phyloP scores from a whole-genome alignment of 2,797 vertebrate genomes.

The Kryptopterus vitreolus region DNA sequence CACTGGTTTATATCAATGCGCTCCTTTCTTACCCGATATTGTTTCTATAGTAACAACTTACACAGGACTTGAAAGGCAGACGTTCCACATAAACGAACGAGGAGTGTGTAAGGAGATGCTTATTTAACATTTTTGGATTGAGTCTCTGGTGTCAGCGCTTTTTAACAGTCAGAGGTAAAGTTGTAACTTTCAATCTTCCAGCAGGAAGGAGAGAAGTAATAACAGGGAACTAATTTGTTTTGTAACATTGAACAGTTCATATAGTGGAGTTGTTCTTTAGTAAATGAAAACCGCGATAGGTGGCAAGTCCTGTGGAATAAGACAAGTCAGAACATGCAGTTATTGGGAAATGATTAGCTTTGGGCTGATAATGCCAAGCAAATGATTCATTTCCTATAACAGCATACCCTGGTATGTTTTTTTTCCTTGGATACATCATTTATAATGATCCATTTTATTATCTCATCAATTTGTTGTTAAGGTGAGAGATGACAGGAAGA shows the following conservation, averaged over 20 bases:
- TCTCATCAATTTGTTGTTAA: conserved; percentile 7
- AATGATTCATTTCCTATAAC: neutral
- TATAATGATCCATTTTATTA: conserved; percentile 11
- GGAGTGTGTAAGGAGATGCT: neutral
- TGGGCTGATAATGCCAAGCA: neutral
- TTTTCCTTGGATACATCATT: neutral
- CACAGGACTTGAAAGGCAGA: neutral
- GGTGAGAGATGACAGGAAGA: conserved; percentile 30
- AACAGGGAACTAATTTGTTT: neutral
- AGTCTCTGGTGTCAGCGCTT: conserved; percentile 16
- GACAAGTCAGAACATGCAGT: neutral
- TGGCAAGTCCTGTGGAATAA: neutral
- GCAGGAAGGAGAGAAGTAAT: neutral
- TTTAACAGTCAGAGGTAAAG: conserved; percentile 17
- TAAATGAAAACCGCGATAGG: too few relatives aligned
- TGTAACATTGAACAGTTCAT: neutral
- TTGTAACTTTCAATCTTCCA: neutral
- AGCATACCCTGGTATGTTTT: neutral
- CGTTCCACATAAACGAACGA: neutral
- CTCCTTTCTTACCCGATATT: neutral
- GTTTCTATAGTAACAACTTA: neutral
- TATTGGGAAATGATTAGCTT: neutral
- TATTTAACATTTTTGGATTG: conserved; percentile 3
- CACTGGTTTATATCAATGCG: neutral
- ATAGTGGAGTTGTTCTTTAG: neutral